Percentiles rank a stretch among this genome's conserved stretches.
Conservation (phyloP, 2,797 vertebrate genomes). For the Threskiornis aethiopicus region DNA sequence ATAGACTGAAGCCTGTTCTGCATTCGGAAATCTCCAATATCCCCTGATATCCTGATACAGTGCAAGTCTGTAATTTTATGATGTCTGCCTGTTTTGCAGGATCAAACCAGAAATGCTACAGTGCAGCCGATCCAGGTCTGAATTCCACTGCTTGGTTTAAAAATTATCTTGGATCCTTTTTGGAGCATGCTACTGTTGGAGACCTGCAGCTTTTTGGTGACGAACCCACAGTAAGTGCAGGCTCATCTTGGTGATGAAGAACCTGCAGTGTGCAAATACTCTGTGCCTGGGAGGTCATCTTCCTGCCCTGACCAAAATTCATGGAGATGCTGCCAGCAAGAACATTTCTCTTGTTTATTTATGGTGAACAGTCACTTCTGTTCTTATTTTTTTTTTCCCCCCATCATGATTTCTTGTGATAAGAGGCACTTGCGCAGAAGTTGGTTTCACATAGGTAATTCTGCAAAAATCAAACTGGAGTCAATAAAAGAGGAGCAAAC, state of each 20-base stretch:
- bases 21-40: accelerated
- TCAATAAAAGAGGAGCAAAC: background rate
- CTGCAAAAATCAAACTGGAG: background rate
- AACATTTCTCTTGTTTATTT: background rate
- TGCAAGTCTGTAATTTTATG: background rate
- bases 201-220: conserved; percentile 58
- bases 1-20: background rate
- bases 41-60: background rate
- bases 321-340: background rate
- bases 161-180: conserved; percentile 38
- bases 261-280: background rate
- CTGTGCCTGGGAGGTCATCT: background rate
- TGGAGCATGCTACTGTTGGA: conserved; percentile 14
- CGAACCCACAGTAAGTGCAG: conserved; percentile 36
- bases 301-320: background rate
- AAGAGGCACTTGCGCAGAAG: background rate
- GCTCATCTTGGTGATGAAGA: background rate
- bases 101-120: conserved; percentile 14
- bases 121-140: background rate
- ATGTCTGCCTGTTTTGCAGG: background rate
- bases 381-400: background rate
- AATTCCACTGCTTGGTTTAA: conserved; percentile 53
- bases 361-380: background rate
- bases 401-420: background rate
- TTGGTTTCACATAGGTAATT: background rate